Evolutionary conservation across 37 sponge, comb jelly and placozoan species (phyloP).

Genomic region (Agelas oroides): DNA sequence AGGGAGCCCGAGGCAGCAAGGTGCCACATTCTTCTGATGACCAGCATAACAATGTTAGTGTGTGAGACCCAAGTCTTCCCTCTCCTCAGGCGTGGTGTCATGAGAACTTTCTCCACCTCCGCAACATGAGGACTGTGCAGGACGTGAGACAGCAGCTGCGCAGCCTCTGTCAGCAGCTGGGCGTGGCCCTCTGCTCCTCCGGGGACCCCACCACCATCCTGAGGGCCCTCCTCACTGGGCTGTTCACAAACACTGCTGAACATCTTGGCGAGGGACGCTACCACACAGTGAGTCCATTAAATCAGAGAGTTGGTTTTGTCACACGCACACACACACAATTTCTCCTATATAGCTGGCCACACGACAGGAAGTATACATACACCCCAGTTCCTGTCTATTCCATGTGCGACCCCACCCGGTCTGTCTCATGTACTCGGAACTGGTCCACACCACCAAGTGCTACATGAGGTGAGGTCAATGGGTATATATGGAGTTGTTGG

Average conservation of each 20-base stretch:
- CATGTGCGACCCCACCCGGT: conserved; percentile 71
- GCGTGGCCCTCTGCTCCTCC: conserved; percentile 46
- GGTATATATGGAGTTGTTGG: no score
- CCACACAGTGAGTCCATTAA: conserved; percentile 68
- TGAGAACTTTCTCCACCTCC: conserved; percentile 85
- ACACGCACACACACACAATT: no score
- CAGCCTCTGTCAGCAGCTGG: conserved; percentile 65
- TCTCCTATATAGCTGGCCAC: conserved; percentile 46
- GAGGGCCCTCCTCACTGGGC: conserved; percentile 62
- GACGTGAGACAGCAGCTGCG: conserved; percentile 81
- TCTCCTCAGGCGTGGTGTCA: conserved; percentile 80
- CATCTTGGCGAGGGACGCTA: conserved; percentile 77
- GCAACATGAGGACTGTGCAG: conserved; percentile 74
- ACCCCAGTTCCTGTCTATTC: conserved; percentile 90
- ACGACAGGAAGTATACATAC: conserved; percentile 81
- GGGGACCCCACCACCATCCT: conserved; percentile 21
- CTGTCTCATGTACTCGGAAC: conserved; percentile 78
- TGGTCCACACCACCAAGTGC: conserved; percentile 85
- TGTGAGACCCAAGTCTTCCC: no score
- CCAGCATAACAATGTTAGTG: no score
- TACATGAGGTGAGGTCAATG: conserved; percentile 89
- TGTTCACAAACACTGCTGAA: conserved; percentile 81
- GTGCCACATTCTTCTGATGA: conserved; percentile 7
- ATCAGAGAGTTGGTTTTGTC: not conserved
- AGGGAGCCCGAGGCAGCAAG: conserved; percentile 80